Conservation (phyloP, 1,140 invertebrate genomes). For the fruit fly (Drosophila melanogaster) region DNA sequence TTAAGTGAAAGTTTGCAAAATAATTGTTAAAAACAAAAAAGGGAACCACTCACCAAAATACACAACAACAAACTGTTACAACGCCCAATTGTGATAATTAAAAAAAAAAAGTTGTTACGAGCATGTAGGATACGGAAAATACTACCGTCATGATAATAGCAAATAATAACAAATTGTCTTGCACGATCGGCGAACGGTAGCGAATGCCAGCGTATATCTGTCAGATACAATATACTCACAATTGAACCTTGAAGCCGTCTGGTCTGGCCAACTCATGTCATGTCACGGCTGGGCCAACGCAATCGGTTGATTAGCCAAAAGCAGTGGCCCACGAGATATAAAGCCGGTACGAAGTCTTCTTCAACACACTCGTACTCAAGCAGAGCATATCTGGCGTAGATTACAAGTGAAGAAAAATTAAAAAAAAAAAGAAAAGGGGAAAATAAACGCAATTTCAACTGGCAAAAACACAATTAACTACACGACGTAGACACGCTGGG, state of each 20-base stretch:
- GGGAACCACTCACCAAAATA: conserved; percentile 26
- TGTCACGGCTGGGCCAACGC: conserved; percentile 62
- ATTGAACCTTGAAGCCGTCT: conserved; percentile 73
- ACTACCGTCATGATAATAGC: conserved; percentile 76
- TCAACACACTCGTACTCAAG: conserved; percentile 14
- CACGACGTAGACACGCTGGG: conserved; percentile 42
- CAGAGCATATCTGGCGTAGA: conserved; percentile 33
- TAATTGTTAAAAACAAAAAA: conserved; percentile 15
- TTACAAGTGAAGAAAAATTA: conserved; percentile 41
- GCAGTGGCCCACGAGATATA: conserved; percentile 24
- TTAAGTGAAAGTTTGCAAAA: conserved; percentile 63
- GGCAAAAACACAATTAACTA: conserved; percentile 75
- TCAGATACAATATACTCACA: conserved; percentile 66
- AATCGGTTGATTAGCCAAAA: conserved; percentile 58
- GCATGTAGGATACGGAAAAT: conserved; percentile 29
- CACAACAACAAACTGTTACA: conserved; percentile 40
- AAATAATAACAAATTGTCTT: conserved; percentile 80
- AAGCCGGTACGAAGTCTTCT: conserved; percentile 22
- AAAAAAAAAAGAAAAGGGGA: conserved; percentile 20
- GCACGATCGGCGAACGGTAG: conserved; percentile 40
- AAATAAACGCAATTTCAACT: conserved; percentile 59
- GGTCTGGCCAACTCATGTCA: conserved; percentile 28
- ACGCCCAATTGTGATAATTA: conserved; percentile 68
- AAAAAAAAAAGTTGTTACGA: conserved; percentile 62
- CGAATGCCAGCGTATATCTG: conserved; percentile 38